Base-by-base conservation (phyloP, 2,888 invertebrate genomes). In the Gymnocheta viridis region DNA sequence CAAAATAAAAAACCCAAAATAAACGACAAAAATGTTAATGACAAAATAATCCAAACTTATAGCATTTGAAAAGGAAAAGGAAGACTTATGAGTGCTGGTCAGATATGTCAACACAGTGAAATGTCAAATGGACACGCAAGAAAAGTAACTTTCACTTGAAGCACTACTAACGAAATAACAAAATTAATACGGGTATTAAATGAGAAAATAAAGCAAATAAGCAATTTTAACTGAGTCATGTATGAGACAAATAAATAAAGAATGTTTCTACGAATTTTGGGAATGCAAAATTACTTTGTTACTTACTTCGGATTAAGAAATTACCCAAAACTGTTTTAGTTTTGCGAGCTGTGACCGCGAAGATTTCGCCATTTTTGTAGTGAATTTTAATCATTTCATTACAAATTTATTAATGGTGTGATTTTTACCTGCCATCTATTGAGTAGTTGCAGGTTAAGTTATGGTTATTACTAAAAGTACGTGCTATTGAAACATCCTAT, bases 101-200 rank as follows among this genome's bases (percentile, higher is more conserved):
- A 84, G 88, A 89, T 88, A 90, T 89, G 91, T 90, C 91, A 89
- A 89, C 87, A 87, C 86, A 86, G 81, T 86, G 90, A 88, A 91
- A 90, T 91, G 90, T 90, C 91, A 90, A 89, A 90, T 86, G 86
- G 87, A 79, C 90, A 90, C 90, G 90, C 90, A 89, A 90, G 88
- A 89, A 86, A 87, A 86, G 87, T 86, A 87, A 89, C 90, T 90
- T 91, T 91, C 90, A 89, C 90, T 90, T 85, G 62, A 10, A 67
- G 41, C 47, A 69, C 44, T 35, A 72, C 5, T n/a, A 41, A 4
- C n/a, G 19, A 24, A 22, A 69, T 32, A 51, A 17, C 29, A 32
- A 56, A 5, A 19, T 54, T n/a, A 44, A 62, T 24, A 24, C 27
- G 14, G 41, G 47, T 24, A 56, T 47, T 58, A 32, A 54, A 54